Conservation (phyloP, 1,140 invertebrate species). For the Polypedilum pembai region DNA sequence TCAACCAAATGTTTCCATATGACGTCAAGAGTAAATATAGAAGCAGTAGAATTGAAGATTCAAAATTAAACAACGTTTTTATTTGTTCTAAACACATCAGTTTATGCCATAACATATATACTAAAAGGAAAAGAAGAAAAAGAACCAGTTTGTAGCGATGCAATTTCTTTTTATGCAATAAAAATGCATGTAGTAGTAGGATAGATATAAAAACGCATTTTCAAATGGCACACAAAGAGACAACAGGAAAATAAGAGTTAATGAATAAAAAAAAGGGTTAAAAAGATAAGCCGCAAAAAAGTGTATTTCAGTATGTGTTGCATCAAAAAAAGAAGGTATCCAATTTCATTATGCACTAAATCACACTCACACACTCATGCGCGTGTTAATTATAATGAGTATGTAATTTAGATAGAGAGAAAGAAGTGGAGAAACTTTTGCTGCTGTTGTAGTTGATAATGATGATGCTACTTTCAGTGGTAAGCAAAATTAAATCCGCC, state of each 20-base stretch:
- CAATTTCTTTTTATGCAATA: neutral
- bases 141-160: neutral
- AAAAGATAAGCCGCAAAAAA: constrained; percentile 8
- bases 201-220: neutral
- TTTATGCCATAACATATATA: neutral
- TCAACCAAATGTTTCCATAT: constrained; percentile 5
- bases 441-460: no score
- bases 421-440: no score
- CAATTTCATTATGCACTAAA: neutral
- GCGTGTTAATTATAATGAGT: no score
- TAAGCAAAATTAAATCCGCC: neutral
- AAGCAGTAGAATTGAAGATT: neutral
- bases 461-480: no score
- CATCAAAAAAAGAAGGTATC: neutral
- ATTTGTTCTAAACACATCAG: neutral
- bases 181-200: neutral
- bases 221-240: neutral
- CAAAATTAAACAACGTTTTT: neutral
- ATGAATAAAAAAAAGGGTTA: neutral
- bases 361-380: neutral
- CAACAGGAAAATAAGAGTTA: neutral
- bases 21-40: neutral
- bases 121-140: neutral
- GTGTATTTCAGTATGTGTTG: neutral
- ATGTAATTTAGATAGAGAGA: no score